A percentile compares a stretch with the other conserved stretches of the same genome.
Conservation (phyloP, 2,888 invertebrate species). For the Metalampra italica region DNA sequence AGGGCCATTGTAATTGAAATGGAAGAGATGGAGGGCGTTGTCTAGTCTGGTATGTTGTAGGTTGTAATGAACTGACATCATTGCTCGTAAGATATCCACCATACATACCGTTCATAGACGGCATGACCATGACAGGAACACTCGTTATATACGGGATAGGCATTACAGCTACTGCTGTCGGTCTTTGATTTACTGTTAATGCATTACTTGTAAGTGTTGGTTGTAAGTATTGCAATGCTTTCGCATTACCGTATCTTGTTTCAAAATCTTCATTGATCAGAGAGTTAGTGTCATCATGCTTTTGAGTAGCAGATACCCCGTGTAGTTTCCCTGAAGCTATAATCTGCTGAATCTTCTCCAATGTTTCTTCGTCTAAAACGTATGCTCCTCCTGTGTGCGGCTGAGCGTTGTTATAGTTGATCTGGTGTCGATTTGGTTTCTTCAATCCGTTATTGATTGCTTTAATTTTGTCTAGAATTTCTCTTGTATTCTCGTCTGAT, state of each 20-base stretch:
- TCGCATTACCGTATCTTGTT: constrained; percentile 30
- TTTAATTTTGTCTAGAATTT: constrained; percentile 77
- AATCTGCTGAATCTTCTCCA: constrained; percentile 58
- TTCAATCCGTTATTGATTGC: constrained; percentile 68
- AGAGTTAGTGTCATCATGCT: constrained; percentile 29
- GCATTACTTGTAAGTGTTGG: constrained; percentile 2
- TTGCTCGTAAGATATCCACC: constrained; percentile 22
- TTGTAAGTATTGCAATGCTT: constrained; percentile 21
- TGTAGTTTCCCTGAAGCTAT: constrained; percentile 55
- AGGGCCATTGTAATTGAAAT: constrained; percentile 67
- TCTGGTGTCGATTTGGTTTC: constrained; percentile 46
- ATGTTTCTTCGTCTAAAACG: constrained; percentile 49
- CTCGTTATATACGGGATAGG: constrained; percentile 47
- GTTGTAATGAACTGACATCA: constrained; percentile 29
- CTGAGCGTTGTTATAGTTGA: constrained; percentile 37
- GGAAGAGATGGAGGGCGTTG: constrained; percentile 42
- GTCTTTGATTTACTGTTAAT: constrained; percentile 3
- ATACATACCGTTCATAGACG: constrained; percentile 29
- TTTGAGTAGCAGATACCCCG: constrained; percentile 19
- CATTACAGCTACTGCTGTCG: constrained; percentile 14
- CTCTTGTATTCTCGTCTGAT: constrained; percentile 39
- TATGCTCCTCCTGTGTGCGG: constrained; percentile 40
- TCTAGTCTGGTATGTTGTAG: constrained; percentile 36
- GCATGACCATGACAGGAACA: constrained; percentile 52
- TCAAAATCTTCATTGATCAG: constrained; percentile 28